Base-by-base conservation (phyloP, 1,140 invertebrate species). In the Philaenus spumarius region DNA sequence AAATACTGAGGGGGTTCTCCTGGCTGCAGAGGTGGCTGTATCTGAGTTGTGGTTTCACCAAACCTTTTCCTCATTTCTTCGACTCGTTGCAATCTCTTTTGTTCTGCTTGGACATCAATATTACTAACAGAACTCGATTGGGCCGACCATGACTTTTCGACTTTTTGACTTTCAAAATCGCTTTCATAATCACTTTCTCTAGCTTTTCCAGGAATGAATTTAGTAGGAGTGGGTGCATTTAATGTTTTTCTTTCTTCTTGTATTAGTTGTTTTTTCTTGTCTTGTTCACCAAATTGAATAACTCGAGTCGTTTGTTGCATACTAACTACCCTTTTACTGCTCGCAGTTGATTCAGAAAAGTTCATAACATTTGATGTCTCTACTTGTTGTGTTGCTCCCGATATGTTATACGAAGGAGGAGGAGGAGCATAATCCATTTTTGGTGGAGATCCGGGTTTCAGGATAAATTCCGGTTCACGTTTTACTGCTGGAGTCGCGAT, bases 111-210 rank as follows among this genome's bases (percentile, higher is more conserved):
- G 17, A 66, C 75, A 47, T 82, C 80, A 47, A 73, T 76, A 53
- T 34, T 30, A 30, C 26, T 30, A 30, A 30, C 26, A 30, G 26
- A 4, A 4, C 26, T 9, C n/a, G n/a, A n/a, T 9, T 30, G 26
- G 3, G 9, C 3, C 3, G 26, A 30, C 26, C 26, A 30, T n/a
- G n/a, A n/a, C n/a, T n/a, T n/a, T n/a, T n/a, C n/a, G n/a, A n/a
- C n/a, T n/a, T n/a, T n/a, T n/a, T n/a, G n/a, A 51, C 48, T 34
- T 15, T 85, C 84, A 1, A 79, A 71, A 60, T 87, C 84, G 69
- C 82, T 86, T 61, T 86, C 84, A 62, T 87, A 86, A 60, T 86
- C 85, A 39, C 82, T 85, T 62, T 86, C 84, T 1, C 78, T 71
- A 55, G 81, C 83, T 55, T 86, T 81, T 6, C 82, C 83, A 11